Conservation (phyloP, 1,140 invertebrate species). For the Zaprionus ghesquierei region DNA sequence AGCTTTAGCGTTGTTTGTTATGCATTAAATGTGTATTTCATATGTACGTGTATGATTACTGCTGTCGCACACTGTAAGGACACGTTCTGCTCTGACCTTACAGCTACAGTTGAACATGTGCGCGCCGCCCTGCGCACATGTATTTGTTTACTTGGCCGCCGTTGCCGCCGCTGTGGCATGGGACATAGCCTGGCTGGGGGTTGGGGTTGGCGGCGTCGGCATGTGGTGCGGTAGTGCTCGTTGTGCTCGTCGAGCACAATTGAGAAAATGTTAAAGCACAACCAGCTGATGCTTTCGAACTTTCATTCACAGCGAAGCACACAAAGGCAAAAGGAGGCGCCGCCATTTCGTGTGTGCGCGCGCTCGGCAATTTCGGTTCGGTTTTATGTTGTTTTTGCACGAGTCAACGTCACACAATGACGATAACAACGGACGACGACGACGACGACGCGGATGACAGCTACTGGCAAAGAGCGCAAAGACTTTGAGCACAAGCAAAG, state of each 20-base stretch:
- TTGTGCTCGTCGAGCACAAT: slow-evolving; percentile 53
- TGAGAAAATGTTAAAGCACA: slow-evolving; percentile 67
- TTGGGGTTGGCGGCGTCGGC: not conserved
- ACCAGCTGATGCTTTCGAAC: slow-evolving; percentile 68
- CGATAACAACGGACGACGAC: slow-evolving; percentile 15
- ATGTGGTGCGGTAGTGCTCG: not conserved
- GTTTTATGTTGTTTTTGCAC: slow-evolving; percentile 36
- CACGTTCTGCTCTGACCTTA: slow-evolving; percentile 62
- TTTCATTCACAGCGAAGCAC: slow-evolving; percentile 74
- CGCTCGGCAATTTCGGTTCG: slow-evolving; percentile 39
- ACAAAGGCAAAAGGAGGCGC: slow-evolving; percentile 32
- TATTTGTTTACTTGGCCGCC: slow-evolving; percentile 76
- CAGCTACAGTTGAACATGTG: slow-evolving; percentile 67
- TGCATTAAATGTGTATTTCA: not conserved
- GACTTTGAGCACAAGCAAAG: slow-evolving; percentile 50
- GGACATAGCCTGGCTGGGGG: not conserved
- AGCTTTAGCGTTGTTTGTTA: slow-evolving; percentile 36
- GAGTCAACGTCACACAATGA: slow-evolving; percentile 42
- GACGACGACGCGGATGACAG: slow-evolving; percentile 32
- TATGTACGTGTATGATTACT: slow-evolving; percentile 4
- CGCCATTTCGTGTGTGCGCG: slow-evolving; percentile 32
- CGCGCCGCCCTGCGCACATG: slow-evolving; percentile 69
- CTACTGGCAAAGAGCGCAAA: slow-evolving; percentile 37
- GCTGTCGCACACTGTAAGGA: slow-evolving; percentile 55
- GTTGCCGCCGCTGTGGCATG: slow-evolving; percentile 29